Percentiles rank a stretch among this genome's conserved stretches.
phyloP scores from a whole-genome alignment of 2,113 vertebrate species.

The Nerophis lumbriciformis region DNA sequence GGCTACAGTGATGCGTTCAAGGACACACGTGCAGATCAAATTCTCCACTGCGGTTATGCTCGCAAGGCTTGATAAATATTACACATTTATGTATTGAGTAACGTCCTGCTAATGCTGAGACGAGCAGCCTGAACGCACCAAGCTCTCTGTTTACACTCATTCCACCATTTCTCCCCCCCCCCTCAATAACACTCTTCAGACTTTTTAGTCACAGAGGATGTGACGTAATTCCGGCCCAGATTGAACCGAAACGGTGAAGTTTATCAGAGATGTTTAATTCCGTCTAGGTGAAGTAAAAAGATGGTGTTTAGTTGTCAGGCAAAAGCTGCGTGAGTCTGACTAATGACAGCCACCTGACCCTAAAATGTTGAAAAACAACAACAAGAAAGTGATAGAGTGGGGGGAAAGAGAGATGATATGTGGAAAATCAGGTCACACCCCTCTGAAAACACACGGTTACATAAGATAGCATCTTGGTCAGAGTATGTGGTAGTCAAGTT shows the following conservation, averaged over 20 bases:
- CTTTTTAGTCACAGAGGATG: slow-evolving; percentile 6
- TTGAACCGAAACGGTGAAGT: not conserved
- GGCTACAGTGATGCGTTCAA: not conserved
- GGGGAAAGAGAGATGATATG: slow-evolving; percentile 16
- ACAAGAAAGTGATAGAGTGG: not conserved
- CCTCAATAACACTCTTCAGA: not conserved
- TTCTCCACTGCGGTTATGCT: not conserved
- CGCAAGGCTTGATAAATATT: slow-evolving; percentile 38
- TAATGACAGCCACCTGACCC: slow-evolving; percentile 2
- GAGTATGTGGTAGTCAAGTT: slow-evolving; percentile 13
- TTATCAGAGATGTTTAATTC: not conserved
- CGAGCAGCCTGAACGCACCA: slow-evolving; percentile 44
- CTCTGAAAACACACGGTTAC: slow-evolving; percentile 54
- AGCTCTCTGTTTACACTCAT: not conserved
- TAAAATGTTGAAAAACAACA: not conserved
- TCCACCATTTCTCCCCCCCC: not conserved
- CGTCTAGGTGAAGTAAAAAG: not conserved
- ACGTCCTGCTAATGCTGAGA: slow-evolving; percentile 51
- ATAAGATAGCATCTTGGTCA: slow-evolving; percentile 32
- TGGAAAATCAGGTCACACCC: slow-evolving; percentile 53
- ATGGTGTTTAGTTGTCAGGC: not conserved
- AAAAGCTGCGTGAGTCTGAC: not conserved
- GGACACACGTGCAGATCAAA: not conserved
- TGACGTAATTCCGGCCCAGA: slow-evolving; percentile 10
- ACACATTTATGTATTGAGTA: slow-evolving; percentile 48